Percentiles rank a stretch among this genome's conserved stretches.
Evolutionary conservation across 1,140 invertebrate genomes (phyloP).

Genomic region (Littorina saxatilis): DNA sequence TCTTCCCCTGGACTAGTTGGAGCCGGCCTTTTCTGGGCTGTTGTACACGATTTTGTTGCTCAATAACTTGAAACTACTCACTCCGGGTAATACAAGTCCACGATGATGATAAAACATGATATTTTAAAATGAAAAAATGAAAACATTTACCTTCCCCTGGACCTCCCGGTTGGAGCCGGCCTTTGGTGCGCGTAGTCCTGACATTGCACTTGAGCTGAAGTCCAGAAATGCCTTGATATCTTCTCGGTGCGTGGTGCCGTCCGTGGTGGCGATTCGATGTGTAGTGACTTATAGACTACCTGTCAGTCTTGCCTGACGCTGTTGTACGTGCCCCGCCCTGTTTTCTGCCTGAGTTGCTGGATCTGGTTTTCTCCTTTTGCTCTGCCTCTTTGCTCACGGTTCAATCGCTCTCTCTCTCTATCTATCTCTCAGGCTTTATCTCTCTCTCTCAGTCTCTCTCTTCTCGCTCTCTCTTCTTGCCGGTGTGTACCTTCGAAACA

Average conservation of each 20-base stretch:
- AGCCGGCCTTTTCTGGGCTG: too few species aligned
- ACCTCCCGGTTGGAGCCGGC: constrained; percentile 52
- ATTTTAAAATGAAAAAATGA: constrained; percentile 8
- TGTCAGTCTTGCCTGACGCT: neutral
- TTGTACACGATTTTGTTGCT: too few species aligned
- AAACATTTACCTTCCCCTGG: constrained; percentile 49
- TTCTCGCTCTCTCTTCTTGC: neutral
- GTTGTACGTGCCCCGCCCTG: neutral
- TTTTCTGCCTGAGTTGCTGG: neutral
- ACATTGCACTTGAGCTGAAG: constrained; percentile 21
- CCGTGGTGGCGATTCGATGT: neutral
- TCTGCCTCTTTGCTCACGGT: neutral
- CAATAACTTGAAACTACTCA: too few species aligned
- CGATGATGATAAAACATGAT: too few species aligned
- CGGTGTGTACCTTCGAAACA: neutral
- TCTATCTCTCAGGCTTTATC: neutral
- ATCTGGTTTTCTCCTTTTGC: neutral
- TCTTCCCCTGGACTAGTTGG: too few species aligned
- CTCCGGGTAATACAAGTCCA: too few species aligned
- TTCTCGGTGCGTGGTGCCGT: neutral
- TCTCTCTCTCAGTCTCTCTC: neutral
- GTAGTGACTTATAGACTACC: neutral
- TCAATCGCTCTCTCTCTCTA: neutral
- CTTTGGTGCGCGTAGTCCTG: constrained; percentile 47
- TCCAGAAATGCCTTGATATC: neutral